Percentiles rank a stretch among this genome's conserved stretches.
Evolutionary conservation across 92 coral and sea anemone species (phyloP).

Genomic region (Ricordea florida): DNA sequence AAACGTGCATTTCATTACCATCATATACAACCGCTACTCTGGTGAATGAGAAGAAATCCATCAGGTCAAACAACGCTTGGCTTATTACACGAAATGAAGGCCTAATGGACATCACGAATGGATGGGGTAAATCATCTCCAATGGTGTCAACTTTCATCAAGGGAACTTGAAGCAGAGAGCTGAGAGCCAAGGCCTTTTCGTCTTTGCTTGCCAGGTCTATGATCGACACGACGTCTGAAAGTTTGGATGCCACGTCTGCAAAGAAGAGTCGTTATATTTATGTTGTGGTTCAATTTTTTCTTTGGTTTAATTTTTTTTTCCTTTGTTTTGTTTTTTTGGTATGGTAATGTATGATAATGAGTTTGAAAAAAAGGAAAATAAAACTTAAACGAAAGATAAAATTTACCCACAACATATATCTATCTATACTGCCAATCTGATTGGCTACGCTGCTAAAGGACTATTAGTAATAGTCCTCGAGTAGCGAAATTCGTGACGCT

Average conservation of each 20-base stretch:
- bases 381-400: too few species aligned
- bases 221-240: constrained; percentile 24
- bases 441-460: too few species aligned
- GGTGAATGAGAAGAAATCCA: constrained; percentile 47
- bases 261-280: too few species aligned
- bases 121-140: constrained; percentile 11
- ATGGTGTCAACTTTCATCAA: constrained; percentile 55
- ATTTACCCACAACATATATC: too few species aligned
- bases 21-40: constrained; percentile 77
- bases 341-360: too few species aligned
- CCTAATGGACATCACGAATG: constrained; percentile 54
- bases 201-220: constrained; percentile 67
- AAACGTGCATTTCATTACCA: constrained; percentile 41
- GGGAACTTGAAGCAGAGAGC: constrained; percentile 62
- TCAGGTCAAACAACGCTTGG: constrained; percentile 66
- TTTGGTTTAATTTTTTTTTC: too few species aligned
- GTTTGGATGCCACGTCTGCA: constrained; percentile 3
- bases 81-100: constrained; percentile 61
- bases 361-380: too few species aligned
- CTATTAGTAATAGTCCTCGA: too few species aligned
- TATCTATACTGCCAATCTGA: too few species aligned
- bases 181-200: constrained; percentile 56
- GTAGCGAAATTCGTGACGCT: too few species aligned
- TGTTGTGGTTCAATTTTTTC: too few species aligned
- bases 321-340: too few species aligned